Conservation (phyloP, 2,888 invertebrate species). For the Phalangium opilio region DNA sequence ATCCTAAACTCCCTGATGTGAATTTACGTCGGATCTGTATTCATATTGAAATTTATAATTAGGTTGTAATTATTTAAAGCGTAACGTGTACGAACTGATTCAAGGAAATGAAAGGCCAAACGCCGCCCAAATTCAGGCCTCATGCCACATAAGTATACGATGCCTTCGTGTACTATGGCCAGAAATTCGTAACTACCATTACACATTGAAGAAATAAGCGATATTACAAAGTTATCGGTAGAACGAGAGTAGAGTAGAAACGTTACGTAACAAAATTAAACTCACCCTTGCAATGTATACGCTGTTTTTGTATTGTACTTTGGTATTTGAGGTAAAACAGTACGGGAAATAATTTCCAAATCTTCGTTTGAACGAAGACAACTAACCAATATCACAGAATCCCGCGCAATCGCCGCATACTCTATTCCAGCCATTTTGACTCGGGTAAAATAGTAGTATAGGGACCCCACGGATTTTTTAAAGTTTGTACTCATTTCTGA, state of each 20-base stretch:
- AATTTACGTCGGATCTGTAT: slow-evolving; percentile 14
- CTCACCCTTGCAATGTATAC: slow-evolving; percentile 14
- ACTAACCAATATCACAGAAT: slow-evolving; percentile 10
- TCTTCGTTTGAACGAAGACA: slow-evolving; percentile 9
- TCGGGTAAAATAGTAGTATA: too few species aligned
- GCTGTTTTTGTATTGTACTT: slow-evolving; percentile 14
- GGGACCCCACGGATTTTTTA: too few species aligned
- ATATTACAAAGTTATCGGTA: too few species aligned
- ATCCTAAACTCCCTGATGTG: slow-evolving; percentile 13
- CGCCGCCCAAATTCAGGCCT: slow-evolving; percentile 12
- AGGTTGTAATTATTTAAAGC: too few species aligned
- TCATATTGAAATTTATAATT: neutral
- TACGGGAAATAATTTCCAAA: slow-evolving; percentile 11
- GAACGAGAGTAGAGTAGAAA: too few species aligned
- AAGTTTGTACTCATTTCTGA: too few species aligned
- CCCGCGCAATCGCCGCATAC: slow-evolving; percentile 14
- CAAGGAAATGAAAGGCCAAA: slow-evolving; percentile 13
- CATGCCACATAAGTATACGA: slow-evolving; percentile 16
- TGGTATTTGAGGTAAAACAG: slow-evolving; percentile 12
- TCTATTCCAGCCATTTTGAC: slow-evolving; percentile 10
- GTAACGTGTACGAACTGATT: slow-evolving; percentile 6
- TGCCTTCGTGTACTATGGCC: slow-evolving; percentile 15
- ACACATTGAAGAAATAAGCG: neutral
- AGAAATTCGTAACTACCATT: slow-evolving; percentile 12
- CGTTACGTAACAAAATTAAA: neutral